A percentile compares a stretch with the other conserved stretches of the same genome.
Conservation (phyloP, 2,113 vertebrate genomes). For the Crocuta crocuta region DNA sequence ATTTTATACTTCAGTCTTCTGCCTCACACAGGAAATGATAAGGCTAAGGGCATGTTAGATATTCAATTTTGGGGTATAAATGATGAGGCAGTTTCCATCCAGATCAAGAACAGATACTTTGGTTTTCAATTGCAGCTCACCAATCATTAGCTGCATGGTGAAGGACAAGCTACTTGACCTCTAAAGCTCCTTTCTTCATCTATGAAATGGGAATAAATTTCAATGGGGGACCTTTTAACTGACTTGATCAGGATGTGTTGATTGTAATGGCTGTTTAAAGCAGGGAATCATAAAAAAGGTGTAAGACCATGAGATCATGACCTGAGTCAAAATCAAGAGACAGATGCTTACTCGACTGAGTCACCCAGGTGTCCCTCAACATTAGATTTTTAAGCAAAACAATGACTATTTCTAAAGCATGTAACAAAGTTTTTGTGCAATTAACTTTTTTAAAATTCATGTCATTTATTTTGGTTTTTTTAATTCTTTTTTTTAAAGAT, state of each 20-base stretch:
- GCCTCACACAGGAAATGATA: background rate
- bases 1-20: slow-evolving; percentile 17
- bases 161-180: background rate
- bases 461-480: background rate
- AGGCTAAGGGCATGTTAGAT: background rate
- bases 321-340: too few species aligned
- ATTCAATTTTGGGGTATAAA: background rate
- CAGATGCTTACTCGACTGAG: too few species aligned
- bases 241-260: background rate
- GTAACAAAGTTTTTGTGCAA: background rate
- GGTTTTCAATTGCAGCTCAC: background rate
- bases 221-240: background rate
- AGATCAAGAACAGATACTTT: background rate
- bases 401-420: background rate
- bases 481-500: too few species aligned
- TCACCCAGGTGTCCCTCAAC: background rate
- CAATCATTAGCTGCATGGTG: background rate
- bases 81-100: background rate
- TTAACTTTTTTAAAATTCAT: background rate
- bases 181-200: background rate
- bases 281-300: background rate
- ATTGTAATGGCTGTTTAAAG: background rate
- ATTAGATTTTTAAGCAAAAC: slow-evolving; percentile 42
- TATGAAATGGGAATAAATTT: slow-evolving; percentile 27
- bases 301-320: background rate